Evolutionary conservation across 2,113 vertebrate species (phyloP).

Genomic region (Lamprotornis superbus): DNA sequence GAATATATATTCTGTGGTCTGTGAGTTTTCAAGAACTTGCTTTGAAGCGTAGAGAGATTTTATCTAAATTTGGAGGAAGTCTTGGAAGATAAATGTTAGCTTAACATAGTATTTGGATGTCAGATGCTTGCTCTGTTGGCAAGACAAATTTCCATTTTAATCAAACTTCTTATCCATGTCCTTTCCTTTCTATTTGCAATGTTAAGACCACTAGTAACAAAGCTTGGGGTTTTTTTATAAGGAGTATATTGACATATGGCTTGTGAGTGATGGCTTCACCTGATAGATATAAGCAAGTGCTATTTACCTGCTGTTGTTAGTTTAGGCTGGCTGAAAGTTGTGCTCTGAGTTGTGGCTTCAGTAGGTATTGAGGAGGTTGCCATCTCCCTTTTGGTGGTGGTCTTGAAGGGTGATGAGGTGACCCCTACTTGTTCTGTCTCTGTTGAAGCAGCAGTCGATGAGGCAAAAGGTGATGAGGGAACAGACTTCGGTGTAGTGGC

Average conservation of each 20-base stretch:
- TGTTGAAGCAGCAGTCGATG: background rate
- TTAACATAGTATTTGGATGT: background rate
- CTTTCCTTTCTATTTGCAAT: background rate
- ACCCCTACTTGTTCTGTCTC: background rate
- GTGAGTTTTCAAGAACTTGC: background rate
- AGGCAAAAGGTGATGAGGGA: background rate
- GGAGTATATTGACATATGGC: background rate
- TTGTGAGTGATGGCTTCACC: background rate
- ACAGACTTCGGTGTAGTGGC: background rate
- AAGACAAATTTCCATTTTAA: background rate
- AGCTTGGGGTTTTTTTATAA: background rate
- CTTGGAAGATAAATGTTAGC: background rate
- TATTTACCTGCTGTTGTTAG: slow-evolving; percentile 36
- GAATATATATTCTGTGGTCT: background rate
- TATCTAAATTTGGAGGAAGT: background rate
- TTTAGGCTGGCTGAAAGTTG: background rate
- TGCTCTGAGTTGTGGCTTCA: background rate
- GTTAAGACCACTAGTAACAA: background rate
- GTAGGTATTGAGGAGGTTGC: background rate
- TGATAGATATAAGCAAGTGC: background rate
- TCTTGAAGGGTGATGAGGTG: background rate
- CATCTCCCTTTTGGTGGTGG: background rate
- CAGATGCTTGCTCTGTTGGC: background rate
- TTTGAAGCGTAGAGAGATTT: background rate
- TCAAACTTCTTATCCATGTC: background rate